Conservation (phyloP, 2,113 vertebrate genomes). For the Eptatretus burgeri region DNA sequence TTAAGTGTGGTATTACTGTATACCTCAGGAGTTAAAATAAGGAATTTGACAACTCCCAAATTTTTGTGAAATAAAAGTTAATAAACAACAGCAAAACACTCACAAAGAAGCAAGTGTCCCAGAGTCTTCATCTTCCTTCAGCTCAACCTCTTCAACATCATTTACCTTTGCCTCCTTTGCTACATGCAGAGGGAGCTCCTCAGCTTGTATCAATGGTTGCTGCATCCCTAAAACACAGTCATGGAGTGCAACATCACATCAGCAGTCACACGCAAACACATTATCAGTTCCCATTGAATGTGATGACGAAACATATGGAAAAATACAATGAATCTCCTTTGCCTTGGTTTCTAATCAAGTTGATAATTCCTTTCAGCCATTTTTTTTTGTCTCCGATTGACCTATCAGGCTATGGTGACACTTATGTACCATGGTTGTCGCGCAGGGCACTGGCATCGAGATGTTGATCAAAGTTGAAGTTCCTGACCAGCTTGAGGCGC, state of each 20-base stretch:
- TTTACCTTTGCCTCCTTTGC: conserved; percentile 85
- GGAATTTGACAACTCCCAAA: too few species aligned
- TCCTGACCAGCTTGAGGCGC: conserved; percentile 79
- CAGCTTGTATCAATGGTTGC: conserved; percentile 15
- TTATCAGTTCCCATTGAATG: too few species aligned
- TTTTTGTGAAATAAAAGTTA: too few species aligned
- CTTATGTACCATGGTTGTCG: conserved; percentile 52
- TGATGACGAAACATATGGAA: too few species aligned
- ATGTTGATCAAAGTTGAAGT: conserved; percentile 47
- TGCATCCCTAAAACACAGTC: not conserved
- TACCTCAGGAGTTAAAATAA: too few species aligned
- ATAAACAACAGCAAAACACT: conserved; percentile 16
- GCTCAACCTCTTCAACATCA: conserved; percentile 50
- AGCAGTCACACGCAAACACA: too few species aligned
- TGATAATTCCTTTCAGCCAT: too few species aligned
- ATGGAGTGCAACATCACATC: too few species aligned
- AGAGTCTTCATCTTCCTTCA: conserved; percentile 48
- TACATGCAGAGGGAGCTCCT: conserved; percentile 45
- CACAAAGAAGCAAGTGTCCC: conserved; percentile 34
- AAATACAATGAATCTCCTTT: too few species aligned
- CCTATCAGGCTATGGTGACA: not conserved
- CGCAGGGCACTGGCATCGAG: conserved; percentile 59
- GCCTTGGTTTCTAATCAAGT: too few species aligned
- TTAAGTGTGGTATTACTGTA: too few species aligned
- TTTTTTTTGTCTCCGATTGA: too few species aligned